These are phyloP conservation scores for Corapipo altera DNA, from an alignment of 2,113 vertebrate genomes.

Conservation along the genomic window DNA sequence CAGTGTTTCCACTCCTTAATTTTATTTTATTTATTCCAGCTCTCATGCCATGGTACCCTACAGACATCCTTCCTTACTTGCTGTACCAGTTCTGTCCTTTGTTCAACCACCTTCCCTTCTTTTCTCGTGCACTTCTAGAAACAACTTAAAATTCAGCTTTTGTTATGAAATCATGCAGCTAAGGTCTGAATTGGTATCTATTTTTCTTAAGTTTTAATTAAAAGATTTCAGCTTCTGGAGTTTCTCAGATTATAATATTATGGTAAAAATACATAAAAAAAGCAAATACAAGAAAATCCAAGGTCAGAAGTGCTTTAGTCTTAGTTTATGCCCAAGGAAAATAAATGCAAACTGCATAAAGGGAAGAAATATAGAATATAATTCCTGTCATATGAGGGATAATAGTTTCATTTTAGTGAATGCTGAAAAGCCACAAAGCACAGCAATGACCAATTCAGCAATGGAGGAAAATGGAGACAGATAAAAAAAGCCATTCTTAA, in stretches of 20 bases:
- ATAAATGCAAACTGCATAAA: not conserved
- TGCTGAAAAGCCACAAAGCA: not conserved
- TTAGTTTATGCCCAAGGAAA: not conserved
- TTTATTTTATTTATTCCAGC: not conserved
- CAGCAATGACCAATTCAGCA: not conserved
- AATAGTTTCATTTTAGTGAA: not conserved
- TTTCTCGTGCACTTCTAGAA: not conserved
- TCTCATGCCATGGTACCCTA: not conserved
- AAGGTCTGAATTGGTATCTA: not conserved
- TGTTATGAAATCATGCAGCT: not conserved
- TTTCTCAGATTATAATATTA: not conserved
- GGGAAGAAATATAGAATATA: not conserved
- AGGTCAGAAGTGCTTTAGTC: not conserved
- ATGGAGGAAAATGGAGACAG: not conserved
- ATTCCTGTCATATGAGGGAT: not conserved
- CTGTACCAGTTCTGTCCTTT: not conserved
- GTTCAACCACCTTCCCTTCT: not conserved
- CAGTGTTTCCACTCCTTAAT: not conserved
- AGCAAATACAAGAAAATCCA: not conserved
- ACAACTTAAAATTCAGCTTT: not conserved
- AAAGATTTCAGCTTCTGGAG: not conserved
- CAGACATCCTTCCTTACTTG: not conserved
- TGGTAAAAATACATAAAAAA: not conserved
- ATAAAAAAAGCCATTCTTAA: constrained; percentile 7
- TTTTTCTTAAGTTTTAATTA: not conserved